Evolutionary conservation across 2,797 vertebrate species (phyloP).

Genomic region (Hypotaenidia okinawae): DNA sequence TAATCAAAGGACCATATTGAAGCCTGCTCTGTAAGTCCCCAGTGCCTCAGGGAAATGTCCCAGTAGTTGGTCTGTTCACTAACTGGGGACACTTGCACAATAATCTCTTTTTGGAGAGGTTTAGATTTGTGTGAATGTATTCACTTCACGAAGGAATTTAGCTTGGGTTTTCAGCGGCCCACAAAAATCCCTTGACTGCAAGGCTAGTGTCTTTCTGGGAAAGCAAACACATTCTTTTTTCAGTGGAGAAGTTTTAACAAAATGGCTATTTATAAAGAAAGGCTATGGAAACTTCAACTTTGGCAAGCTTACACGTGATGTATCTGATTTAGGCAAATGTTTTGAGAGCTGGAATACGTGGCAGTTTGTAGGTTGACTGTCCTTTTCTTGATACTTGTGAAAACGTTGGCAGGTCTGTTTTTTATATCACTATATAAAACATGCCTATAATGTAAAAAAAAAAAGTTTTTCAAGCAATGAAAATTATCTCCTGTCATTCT

Average conservation of each 20-base stretch:
- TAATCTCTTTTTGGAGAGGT: not conserved
- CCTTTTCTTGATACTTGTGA: not conserved
- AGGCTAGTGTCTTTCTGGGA: slow-evolving; percentile 1
- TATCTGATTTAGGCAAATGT: not conserved
- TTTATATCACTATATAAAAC: not conserved
- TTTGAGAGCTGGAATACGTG: not conserved
- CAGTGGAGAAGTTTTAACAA: slow-evolving; percentile 6
- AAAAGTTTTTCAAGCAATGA: not conserved
- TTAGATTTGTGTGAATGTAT: not conserved
- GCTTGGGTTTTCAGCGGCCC: not conserved
- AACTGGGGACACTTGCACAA: not conserved
- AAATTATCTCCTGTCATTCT: not conserved
- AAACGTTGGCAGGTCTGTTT: not conserved
- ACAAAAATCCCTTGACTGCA: not conserved
- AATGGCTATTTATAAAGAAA: slow-evolving; percentile 13
- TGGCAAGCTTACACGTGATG: not conserved
- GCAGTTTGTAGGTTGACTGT: not conserved
- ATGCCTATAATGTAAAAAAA: not conserved
- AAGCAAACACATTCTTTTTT: slow-evolving; percentile 33
- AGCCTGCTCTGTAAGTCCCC: not conserved
- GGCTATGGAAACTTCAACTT: not conserved
- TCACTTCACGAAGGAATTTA: not conserved
- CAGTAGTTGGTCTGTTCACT: not conserved
- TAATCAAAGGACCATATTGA: not conserved
- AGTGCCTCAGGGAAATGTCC: not conserved